phyloP scores from a whole-genome alignment of 2,797 vertebrate genomes.

The Spondyliosoma cantharus region DNA sequence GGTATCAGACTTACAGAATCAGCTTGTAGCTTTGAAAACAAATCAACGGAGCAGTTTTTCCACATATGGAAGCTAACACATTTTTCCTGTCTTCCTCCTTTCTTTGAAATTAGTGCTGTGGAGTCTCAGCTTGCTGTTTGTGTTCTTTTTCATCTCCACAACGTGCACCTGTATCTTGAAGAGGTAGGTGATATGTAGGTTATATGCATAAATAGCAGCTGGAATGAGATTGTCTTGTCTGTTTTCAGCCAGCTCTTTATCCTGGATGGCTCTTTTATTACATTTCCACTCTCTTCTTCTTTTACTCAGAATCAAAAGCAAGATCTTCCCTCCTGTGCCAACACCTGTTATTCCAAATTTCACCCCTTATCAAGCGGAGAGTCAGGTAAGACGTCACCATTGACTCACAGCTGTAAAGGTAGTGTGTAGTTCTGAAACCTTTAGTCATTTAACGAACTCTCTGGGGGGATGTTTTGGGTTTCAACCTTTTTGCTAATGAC shows the following conservation, averaged over 20 bases:
- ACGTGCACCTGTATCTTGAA: constrained; percentile 64
- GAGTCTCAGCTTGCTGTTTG: constrained; percentile 54
- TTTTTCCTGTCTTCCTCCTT: neutral
- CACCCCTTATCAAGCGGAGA: neutral
- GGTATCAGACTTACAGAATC: constrained; percentile 42
- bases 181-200: too few species aligned
- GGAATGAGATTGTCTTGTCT: neutral
- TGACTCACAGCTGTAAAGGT: too few species aligned
- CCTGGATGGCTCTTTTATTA: neutral
- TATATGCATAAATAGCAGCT: neutral
- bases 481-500: neutral
- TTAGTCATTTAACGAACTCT: neutral
- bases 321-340: constrained; percentile 72
- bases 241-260: neutral
- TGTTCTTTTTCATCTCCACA: constrained; percentile 57
- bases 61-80: neutral
- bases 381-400: constrained; percentile 59
- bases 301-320: constrained; percentile 63
- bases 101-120: constrained; percentile 55
- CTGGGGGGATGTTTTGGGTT: neutral
- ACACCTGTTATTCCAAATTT: constrained; percentile 71
- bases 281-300: constrained; percentile 12
- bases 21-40: neutral
- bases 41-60: neutral
- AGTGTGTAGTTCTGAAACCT: neutral